phyloP scores from a whole-genome alignment of 2,888 invertebrate species.

The Melinaea menophilus region DNA sequence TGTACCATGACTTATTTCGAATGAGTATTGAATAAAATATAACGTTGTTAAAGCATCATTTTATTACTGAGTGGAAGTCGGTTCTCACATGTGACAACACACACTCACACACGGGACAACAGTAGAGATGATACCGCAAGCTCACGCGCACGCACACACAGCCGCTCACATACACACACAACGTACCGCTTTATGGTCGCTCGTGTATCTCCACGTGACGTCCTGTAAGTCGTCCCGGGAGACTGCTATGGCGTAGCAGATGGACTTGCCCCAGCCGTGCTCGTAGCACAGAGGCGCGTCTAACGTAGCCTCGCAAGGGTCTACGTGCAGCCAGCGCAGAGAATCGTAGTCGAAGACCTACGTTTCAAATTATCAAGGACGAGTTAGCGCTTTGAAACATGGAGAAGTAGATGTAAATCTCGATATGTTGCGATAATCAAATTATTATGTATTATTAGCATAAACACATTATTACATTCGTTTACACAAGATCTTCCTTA shows the following conservation, averaged over 20 bases:
- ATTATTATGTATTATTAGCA: too few species aligned
- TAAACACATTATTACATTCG: too few species aligned
- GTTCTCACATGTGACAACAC: too few species aligned
- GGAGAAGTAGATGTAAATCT: too few species aligned
- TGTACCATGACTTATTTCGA: background rate
- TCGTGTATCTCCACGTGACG: conserved; percentile 91
- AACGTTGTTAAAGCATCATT: too few species aligned
- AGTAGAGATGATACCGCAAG: too few species aligned
- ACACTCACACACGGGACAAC: background rate
- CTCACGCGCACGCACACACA: background rate
- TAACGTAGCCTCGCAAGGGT: conserved; percentile 93
- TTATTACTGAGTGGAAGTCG: too few species aligned
- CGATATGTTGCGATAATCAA: too few species aligned
- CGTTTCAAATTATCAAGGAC: background rate
- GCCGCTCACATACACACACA: background rate
- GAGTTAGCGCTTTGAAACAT: background rate
- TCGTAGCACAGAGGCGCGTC: conserved; percentile 96
- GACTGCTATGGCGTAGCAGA: conserved; percentile 92
- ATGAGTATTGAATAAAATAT: too few species aligned
- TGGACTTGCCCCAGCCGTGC: conserved; percentile 90
- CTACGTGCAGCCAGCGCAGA: conserved; percentile 93
- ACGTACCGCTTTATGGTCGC: conserved; percentile 72
- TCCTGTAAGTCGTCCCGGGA: conserved; percentile 94
- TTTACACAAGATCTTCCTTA: too few species aligned
- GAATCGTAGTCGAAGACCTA: conserved; percentile 87